Evolutionary conservation across 2,888 invertebrate genomes (phyloP), one percentile per base, ranked within the genome.

Genomic region (Drosophila atroscutellata): DNA sequence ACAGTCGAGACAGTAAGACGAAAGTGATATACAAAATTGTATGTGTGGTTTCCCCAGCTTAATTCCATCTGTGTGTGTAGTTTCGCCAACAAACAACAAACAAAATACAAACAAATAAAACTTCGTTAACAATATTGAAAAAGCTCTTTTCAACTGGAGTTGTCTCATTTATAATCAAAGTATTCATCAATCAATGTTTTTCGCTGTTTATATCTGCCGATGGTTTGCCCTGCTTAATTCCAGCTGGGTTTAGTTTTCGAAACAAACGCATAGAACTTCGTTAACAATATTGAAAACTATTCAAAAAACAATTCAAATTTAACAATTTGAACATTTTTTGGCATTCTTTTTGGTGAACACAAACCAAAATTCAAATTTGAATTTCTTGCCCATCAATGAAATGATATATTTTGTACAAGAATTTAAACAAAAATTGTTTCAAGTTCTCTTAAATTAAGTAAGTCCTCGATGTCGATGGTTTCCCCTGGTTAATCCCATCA

Each of bases 31-130:
- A 66, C 51, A 60, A 45, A 37, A n/a, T n/a, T 37, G 37, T 72
- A 60, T 66, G 56, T 69, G 69, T 77, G 81, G 83, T 77, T 83
- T 80, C 70, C 69, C 68, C 72, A 15, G 85, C 87, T 84, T 80
- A 73, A 86, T 89, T 87, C 89, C 84, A 89, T 73, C 80, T 68
- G 57, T 89, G 81, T 89, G 81, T 83, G 86, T 80, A 77, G 75
- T 42, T 70, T 86, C 63, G 77, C 71, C 68, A 88, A 59, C 55
- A 77, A 34, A 32, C n/a, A 20, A 32, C 6, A 13, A 54, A 36
- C 11, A 24, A 36, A 52, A 36, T 7, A 45, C 11, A 34, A 54
- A 79, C 4, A 62, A 80, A 80, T 64, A 83, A 72, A 63, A 56
- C 34, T 65, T 68, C 72, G 88, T 73, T 72, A 49, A 57, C 30